A percentile compares a stretch with the other conserved stretches of the same genome.
These are phyloP conservation scores for Hyalella azteca DNA, from an alignment of 2,888 invertebrate species.

Conservation along the genomic window DNA sequence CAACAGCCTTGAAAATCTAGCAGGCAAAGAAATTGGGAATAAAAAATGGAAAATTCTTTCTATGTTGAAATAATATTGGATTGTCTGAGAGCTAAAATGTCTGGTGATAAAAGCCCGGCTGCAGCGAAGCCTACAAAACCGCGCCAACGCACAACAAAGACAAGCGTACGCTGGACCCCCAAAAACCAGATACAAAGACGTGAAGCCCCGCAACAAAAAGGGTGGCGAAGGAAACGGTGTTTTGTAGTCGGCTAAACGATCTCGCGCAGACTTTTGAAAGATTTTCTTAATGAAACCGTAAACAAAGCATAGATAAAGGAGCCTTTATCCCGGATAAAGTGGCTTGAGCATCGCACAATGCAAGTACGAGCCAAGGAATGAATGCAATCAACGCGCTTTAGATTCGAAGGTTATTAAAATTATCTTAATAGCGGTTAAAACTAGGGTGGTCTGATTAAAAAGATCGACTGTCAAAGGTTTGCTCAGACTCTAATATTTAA, in stretches of 20 bases:
- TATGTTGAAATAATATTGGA: background rate
- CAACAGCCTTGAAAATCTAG: no score
- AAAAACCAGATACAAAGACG: conserved; percentile 1
- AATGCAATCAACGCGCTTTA: conserved; percentile 17
- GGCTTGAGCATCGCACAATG: conserved; percentile 1
- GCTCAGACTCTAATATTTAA: no score
- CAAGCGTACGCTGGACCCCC: background rate
- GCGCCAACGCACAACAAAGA: background rate
- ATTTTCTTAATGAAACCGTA: conserved; percentile 24
- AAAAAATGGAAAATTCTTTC: background rate
- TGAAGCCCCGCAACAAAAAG: background rate
- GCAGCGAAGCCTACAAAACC: conserved; percentile 6
- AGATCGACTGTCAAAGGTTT: no score
- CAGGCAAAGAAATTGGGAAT: no score
- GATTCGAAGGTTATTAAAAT: background rate
- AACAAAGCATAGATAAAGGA: conserved; percentile 18
- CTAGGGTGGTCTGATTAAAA: no score
- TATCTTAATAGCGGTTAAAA: background rate
- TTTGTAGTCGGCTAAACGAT: conserved; percentile 14
- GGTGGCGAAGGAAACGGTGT: conserved; percentile 9
- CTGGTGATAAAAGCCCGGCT: background rate
- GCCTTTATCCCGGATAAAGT: conserved; percentile 21
- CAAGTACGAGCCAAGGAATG: background rate
- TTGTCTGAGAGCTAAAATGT: background rate
- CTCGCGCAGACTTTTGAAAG: conserved; percentile 9